phyloP scores from a whole-genome alignment of 1,140 invertebrate genomes.

The Formica exsecta region DNA sequence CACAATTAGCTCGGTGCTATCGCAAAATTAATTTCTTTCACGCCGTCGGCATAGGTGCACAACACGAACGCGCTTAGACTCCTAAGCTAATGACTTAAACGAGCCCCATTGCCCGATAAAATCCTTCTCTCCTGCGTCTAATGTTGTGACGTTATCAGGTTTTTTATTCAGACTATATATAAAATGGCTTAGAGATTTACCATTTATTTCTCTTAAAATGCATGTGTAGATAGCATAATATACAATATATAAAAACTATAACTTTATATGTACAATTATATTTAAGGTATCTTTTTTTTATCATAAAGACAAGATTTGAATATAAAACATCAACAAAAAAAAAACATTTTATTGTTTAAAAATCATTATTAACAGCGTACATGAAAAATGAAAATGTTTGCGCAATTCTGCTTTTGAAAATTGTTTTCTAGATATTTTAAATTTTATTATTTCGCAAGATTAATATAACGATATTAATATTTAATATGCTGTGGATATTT shows the following conservation, averaged over 20 bases:
- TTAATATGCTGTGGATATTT: neutral
- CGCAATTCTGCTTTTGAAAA: too few species aligned
- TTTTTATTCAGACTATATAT: neutral
- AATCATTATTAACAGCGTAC: too few species aligned
- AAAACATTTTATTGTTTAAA: neutral
- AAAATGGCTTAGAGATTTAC: neutral
- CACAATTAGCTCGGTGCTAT: constrained; percentile 62
- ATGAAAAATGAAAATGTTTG: too few species aligned
- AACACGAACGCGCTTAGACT: constrained; percentile 22
- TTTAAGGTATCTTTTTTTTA: neutral
- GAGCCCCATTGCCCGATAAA: constrained; percentile 40
- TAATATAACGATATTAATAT: constrained; percentile 4
- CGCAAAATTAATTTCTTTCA: constrained; percentile 68
- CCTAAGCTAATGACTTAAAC: constrained; percentile 55
- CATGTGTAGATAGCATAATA: neutral
- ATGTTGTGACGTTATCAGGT: constrained; percentile 49
- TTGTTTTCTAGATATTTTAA: neutral
- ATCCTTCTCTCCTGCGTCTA: constrained; percentile 21
- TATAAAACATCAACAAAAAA: neutral
- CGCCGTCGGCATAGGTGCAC: constrained; percentile 8
- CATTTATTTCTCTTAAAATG: neutral
- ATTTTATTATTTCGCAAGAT: neutral
- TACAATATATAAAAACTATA: neutral
- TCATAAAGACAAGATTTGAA: neutral
- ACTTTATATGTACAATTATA: neutral